phyloP scores from a whole-genome alignment of 2,888 invertebrate species.

The Latheticus oryzae region DNA sequence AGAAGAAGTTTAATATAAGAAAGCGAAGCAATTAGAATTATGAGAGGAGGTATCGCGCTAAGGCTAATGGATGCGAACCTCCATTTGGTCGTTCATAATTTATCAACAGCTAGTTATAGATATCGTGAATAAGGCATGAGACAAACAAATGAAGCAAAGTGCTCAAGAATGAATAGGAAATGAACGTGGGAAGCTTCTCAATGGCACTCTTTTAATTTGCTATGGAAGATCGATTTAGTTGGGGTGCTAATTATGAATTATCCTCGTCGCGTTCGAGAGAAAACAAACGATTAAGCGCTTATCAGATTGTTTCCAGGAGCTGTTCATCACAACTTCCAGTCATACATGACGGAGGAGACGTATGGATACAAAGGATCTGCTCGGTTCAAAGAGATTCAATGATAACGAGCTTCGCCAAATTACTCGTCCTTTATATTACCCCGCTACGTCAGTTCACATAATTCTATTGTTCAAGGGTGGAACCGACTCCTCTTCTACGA shows the following conservation, averaged over 20 bases:
- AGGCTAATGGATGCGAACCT: conserved; percentile 54
- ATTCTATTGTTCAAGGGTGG: conserved; percentile 57
- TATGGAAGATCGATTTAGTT: conserved; percentile 49
- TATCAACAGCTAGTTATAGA: conserved; percentile 63
- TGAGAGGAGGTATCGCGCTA: conserved; percentile 39
- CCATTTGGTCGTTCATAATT: conserved; percentile 60
- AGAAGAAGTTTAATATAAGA: too few species aligned
- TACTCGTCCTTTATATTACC: conserved; percentile 60
- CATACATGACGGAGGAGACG: conserved; percentile 47
- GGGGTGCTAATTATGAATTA: conserved; percentile 53
- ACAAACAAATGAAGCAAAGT: conserved; percentile 61
- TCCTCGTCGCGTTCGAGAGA: conserved; percentile 45
- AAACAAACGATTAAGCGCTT: conserved; percentile 53
- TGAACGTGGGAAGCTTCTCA: conserved; percentile 60
- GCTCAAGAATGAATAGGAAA: conserved; percentile 62
- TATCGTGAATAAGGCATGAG: conserved; percentile 63
- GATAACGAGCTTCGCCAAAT: conserved; percentile 62
- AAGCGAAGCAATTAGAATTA: conserved; percentile 55
- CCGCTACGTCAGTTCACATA: conserved; percentile 58
- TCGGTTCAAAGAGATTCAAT: conserved; percentile 60
- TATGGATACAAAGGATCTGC: conserved; percentile 53
- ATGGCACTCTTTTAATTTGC: conserved; percentile 55
- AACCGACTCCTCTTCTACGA: conserved; percentile 37
- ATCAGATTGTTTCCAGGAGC: conserved; percentile 54
- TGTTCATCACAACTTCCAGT: conserved; percentile 50